These are phyloP conservation scores for Spinus pinus DNA, from an alignment of 2,797 vertebrate species.

Conservation along the genomic window DNA sequence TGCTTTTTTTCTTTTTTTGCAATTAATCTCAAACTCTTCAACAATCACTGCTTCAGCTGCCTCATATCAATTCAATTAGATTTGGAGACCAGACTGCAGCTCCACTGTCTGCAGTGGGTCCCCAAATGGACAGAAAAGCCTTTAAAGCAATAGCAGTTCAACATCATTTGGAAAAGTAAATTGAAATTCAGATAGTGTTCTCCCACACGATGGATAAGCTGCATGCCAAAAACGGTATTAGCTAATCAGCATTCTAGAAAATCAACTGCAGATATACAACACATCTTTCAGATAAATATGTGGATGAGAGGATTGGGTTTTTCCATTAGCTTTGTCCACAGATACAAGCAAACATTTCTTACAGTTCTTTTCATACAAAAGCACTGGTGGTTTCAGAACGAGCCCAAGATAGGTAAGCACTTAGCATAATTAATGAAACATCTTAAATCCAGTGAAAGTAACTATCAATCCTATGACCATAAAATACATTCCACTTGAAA, in stretches of 20 bases:
- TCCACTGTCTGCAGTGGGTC: slow-evolving; percentile 30
- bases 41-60: not conserved
- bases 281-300: slow-evolving; percentile 40
- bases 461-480: not conserved
- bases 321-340: slow-evolving; percentile 40
- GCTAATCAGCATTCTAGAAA: slow-evolving; percentile 62
- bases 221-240: slow-evolving; percentile 53
- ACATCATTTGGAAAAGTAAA: slow-evolving; percentile 31
- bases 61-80: slow-evolving; percentile 24
- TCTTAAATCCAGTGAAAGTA: not conserved
- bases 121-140: slow-evolving; percentile 25
- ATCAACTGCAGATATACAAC: slow-evolving; percentile 55
- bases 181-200: slow-evolving; percentile 57
- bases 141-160: slow-evolving; percentile 43
- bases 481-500: not conserved
- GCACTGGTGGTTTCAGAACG: not conserved
- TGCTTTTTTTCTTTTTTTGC: not conserved
- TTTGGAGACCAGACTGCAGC: slow-evolving; percentile 48
- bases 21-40: slow-evolving; percentile 34
- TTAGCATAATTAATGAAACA: not conserved
- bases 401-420: not conserved
- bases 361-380: not conserved
- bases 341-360: not conserved
- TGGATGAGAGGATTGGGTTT: slow-evolving; percentile 15
- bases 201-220: slow-evolving; percentile 22